Evolutionary conservation across 2,113 vertebrate genomes (phyloP).

Genomic region (Hippocampus zosterae): DNA sequence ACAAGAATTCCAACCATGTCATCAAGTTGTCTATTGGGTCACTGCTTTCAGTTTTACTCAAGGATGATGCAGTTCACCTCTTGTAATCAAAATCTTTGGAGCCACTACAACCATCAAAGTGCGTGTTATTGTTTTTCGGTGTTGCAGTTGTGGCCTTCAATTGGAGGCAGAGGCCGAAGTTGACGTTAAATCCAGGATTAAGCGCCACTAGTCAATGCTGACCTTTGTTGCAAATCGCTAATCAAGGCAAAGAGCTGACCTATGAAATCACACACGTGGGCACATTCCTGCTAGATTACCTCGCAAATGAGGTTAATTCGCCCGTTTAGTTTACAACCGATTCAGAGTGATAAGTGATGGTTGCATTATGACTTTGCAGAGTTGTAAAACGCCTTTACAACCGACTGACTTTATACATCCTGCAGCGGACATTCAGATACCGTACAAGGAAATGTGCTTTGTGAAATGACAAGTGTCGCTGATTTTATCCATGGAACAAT

Average conservation of each 20-base stretch:
- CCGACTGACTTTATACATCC: neutral
- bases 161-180: neutral
- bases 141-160: neutral
- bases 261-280: neutral
- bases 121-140: neutral
- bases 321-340: neutral
- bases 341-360: neutral
- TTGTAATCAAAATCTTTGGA: neutral
- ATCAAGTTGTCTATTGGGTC: slow-evolving; percentile 11
- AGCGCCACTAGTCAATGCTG: neutral
- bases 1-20: neutral
- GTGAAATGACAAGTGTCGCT: neutral
- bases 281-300: slow-evolving; percentile 6
- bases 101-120: neutral
- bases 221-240: neutral
- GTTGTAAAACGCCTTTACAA: neutral
- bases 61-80: neutral
- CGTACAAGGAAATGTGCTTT: neutral
- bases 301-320: neutral
- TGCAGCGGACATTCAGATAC: neutral
- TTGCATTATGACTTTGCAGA: neutral
- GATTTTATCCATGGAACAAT: neutral
- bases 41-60: neutral
- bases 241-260: neutral
- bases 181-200: neutral